Evolutionary conservation across 2,113 vertebrate species (phyloP).

Genomic region (Cyprinodon variegatus): DNA sequence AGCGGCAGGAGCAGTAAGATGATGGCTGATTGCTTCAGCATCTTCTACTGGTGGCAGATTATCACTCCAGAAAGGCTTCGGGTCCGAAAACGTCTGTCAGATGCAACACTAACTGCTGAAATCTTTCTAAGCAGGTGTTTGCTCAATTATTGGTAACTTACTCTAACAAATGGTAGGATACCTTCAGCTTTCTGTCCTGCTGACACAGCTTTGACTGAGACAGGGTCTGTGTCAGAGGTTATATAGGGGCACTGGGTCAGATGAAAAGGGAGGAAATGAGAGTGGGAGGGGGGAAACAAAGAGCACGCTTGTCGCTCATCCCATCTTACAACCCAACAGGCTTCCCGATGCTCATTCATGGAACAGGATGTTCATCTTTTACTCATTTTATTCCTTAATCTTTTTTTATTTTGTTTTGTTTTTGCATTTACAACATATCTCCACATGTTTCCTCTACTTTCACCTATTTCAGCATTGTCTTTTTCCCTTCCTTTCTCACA

Average conservation of each 20-base stretch:
- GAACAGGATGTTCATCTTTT: constrained; percentile 8
- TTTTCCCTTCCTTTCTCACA: neutral
- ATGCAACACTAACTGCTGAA: neutral
- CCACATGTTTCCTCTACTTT: neutral
- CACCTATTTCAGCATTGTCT: constrained; percentile 2
- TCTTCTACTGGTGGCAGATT: constrained; percentile 22
- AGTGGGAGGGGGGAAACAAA: constrained; percentile 18
- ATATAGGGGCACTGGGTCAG: constrained; percentile 57
- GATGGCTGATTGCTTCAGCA: constrained; percentile 31
- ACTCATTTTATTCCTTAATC: constrained; percentile 18
- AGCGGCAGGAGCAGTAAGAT: constrained; percentile 38
- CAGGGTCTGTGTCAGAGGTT: constrained; percentile 44
- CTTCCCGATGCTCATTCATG: constrained; percentile 28
- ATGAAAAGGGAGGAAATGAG: constrained; percentile 47
- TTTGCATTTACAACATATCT: neutral
- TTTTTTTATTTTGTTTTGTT: neutral
- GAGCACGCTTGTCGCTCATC: constrained; percentile 17
- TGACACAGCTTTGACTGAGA: neutral
- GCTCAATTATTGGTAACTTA: neutral
- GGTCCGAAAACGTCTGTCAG: neutral
- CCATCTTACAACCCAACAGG: constrained; percentile 7
- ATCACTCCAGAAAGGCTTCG: neutral
- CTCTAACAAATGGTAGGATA: constrained; percentile 2
- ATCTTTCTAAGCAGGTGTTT: neutral
- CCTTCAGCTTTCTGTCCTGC: constrained; percentile 4